These are phyloP conservation scores for Rhinogobio ventralis DNA, from an alignment of 2,797 vertebrate species.

Conservation along the genomic window DNA sequence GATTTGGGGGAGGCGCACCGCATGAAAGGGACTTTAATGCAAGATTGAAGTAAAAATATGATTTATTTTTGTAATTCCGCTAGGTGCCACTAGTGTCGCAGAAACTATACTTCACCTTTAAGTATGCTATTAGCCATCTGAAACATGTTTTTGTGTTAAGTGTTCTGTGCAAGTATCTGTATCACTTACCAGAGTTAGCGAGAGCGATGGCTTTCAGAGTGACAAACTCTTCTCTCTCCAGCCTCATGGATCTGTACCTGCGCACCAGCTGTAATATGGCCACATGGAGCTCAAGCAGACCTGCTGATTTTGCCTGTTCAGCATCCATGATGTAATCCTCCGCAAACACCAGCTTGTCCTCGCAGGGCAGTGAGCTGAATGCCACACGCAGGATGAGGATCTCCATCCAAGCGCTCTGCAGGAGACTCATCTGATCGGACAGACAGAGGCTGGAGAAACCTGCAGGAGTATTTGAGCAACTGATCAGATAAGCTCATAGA, in stretches of 20 bases:
- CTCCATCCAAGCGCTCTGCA: constrained; percentile 99
- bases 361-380: constrained; percentile 91
- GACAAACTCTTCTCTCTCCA: constrained; percentile 98
- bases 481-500: neutral
- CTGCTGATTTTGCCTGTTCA: constrained; percentile 94
- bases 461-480: constrained; percentile 61
- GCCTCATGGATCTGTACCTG: constrained; percentile 93
- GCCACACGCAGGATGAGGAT: constrained; percentile 96
- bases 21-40: no score
- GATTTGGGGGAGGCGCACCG: no score
- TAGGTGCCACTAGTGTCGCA: no score
- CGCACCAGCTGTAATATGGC: constrained; percentile 97
- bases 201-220: constrained; percentile 97
- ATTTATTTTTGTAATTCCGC: no score
- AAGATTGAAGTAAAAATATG: no score
- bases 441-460: constrained; percentile 95
- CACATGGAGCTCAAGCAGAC: constrained; percentile 94
- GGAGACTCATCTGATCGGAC: constrained; percentile 98
- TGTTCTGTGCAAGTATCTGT: neutral
- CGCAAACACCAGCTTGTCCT: constrained; percentile 95
- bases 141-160: neutral
- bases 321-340: constrained; percentile 99
- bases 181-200: constrained; percentile 92
- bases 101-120: neutral
- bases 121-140: neutral